Percentiles rank a stretch among this genome's conserved stretches.
Evolutionary conservation across 30 jellyfish, hydroid and myxozoan genomes (phyloP).

Genomic region (Aurelia sp.): DNA sequence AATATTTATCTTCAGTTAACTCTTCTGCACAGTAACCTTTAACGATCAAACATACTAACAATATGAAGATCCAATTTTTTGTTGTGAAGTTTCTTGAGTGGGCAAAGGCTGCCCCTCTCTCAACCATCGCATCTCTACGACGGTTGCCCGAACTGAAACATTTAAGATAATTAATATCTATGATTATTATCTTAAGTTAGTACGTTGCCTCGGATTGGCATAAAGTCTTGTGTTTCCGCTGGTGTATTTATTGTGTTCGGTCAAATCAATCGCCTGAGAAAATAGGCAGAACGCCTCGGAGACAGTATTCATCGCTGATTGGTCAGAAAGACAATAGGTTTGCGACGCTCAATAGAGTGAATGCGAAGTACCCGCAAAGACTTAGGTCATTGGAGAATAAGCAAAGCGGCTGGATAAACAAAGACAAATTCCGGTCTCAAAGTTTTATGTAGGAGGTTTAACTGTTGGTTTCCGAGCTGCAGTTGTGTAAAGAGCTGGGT

Average conservation of each 20-base stretch:
- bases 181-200: slow-evolving; percentile 28
- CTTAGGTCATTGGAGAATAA: slow-evolving; percentile 77
- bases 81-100: slow-evolving; percentile 20
- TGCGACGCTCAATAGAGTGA: slow-evolving; percentile 82
- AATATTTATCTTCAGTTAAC: slow-evolving; percentile 58
- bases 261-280: slow-evolving; percentile 74
- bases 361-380: slow-evolving; percentile 72
- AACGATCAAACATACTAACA: background rate
- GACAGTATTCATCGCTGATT: slow-evolving; percentile 46
- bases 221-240: slow-evolving; percentile 28
- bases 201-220: slow-evolving; percentile 22
- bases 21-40: slow-evolving; percentile 31
- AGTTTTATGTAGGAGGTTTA: slow-evolving; percentile 10
- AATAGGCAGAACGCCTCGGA: slow-evolving; percentile 69
- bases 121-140: slow-evolving; percentile 93
- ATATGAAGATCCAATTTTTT: background rate
- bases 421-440: slow-evolving; percentile 15
- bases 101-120: slow-evolving; percentile 75
- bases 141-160: slow-evolving; percentile 53
- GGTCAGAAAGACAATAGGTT: slow-evolving; percentile 67
- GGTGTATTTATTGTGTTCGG: slow-evolving; percentile 85
- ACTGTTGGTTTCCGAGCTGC: slow-evolving; percentile 34
- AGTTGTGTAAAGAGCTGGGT: slow-evolving; percentile 36
- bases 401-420: slow-evolving; percentile 79
- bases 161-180: background rate